Evolutionary conservation across 2,888 invertebrate genomes (phyloP).

Genomic region (Cinara cedri): DNA sequence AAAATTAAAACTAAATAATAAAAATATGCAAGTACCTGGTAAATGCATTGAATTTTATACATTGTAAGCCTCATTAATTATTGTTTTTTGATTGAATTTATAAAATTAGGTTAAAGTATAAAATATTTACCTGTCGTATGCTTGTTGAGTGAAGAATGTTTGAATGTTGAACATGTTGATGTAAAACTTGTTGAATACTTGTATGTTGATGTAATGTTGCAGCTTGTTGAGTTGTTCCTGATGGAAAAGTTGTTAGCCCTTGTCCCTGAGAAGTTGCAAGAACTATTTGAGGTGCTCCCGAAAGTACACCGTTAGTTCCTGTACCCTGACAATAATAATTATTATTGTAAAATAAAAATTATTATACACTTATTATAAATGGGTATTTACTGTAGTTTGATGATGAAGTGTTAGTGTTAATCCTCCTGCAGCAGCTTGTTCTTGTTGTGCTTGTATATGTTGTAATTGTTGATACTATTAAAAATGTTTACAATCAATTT

Average conservation of each 20-base stretch:
- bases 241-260: conserved; percentile 56
- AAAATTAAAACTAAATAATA: not conserved
- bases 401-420: conserved; percentile 63
- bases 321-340: conserved; percentile 57
- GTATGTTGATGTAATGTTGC: conserved; percentile 58
- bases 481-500: conserved; percentile 63
- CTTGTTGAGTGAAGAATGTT: conserved; percentile 61
- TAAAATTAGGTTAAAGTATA: no score
- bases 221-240: conserved; percentile 58
- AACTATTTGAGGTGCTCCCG: conserved; percentile 60
- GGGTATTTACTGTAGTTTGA: conserved; percentile 58
- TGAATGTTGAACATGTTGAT: conserved; percentile 61
- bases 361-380: not conserved
- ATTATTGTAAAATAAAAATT: conserved; percentile 24
- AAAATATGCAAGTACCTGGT: no score
- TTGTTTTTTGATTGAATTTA: not conserved
- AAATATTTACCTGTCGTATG: conserved; percentile 60
- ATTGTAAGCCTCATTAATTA: not conserved
- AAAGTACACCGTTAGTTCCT: conserved; percentile 57
- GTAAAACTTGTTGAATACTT: conserved; percentile 60
- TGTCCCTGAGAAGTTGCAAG: conserved; percentile 58
- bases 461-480: conserved; percentile 63
- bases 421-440: conserved; percentile 64
- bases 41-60: no score
- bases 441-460: conserved; percentile 64